Conservation (phyloP, 2,888 invertebrate genomes). For the Lypha dubia region DNA sequence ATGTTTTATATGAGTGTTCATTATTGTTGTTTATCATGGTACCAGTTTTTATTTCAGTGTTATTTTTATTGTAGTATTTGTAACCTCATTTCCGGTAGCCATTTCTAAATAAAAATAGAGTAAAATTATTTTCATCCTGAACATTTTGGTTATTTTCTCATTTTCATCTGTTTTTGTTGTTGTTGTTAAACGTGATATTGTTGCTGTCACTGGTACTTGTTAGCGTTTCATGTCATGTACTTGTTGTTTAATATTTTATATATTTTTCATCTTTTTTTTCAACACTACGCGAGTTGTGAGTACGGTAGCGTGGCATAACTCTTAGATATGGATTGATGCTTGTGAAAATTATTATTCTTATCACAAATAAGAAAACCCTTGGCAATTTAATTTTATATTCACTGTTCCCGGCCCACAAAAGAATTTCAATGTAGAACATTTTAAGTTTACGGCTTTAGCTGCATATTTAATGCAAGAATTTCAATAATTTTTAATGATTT, state of each 20-base stretch:
- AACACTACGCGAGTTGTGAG: conserved; percentile 3
- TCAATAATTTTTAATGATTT: too few species aligned
- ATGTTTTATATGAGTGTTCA: conserved; percentile 47
- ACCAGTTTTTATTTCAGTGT: conserved; percentile 1
- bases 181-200: conserved; percentile 32
- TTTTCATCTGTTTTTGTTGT: conserved; percentile 8
- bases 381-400: too few species aligned
- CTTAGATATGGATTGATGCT: not conserved
- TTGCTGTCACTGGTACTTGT: conserved; percentile 54
- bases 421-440: too few species aligned
- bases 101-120: conserved; percentile 45
- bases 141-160: conserved; percentile 17
- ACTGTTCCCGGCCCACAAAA: too few species aligned
- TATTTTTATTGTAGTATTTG: conserved; percentile 13
- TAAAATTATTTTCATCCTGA: conserved; percentile 35
- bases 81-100: conserved; percentile 61
- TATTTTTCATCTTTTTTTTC: conserved; percentile 11
- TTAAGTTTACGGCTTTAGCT: too few species aligned
- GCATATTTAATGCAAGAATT: too few species aligned
- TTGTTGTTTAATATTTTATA: conserved; percentile 53
- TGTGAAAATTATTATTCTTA: too few species aligned
- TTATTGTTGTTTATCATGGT: conserved; percentile 25
- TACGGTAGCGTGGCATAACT: not conserved
- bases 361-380: too few species aligned
- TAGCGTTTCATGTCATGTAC: conserved; percentile 63